Conservation (phyloP, 2,888 invertebrate genomes). For the Dromius quadrimaculatus region DNA sequence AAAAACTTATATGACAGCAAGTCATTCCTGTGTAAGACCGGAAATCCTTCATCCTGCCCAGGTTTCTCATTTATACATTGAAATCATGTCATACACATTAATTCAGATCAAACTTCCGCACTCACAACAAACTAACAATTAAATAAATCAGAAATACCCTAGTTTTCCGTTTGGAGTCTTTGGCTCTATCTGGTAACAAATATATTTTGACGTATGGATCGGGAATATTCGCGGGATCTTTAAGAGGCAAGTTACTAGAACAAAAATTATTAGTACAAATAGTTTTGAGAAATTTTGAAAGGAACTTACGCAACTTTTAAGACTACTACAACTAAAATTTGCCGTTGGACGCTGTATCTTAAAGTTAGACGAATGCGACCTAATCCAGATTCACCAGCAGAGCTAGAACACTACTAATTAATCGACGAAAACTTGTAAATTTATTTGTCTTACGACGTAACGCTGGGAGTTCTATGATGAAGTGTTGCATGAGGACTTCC, state of each 20-base stretch:
- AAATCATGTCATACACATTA: too few relatives aligned
- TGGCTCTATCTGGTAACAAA: constrained; percentile 84
- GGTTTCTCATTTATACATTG: too few relatives aligned
- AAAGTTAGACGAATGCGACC: constrained; percentile 88
- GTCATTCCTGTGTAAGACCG: neutral
- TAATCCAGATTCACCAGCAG: constrained; percentile 80
- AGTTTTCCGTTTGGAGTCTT: constrained; percentile 90
- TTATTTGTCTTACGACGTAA: constrained; percentile 62
- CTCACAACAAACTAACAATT: neutral
- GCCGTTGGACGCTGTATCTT: constrained; percentile 85
- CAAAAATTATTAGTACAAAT: constrained; percentile 52
- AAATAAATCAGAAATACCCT: constrained; percentile 67
- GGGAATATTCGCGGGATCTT: constrained; percentile 85
- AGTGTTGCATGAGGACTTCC: constrained; percentile 59
- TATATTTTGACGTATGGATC: constrained; percentile 93
- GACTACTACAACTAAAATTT: constrained; percentile 84
- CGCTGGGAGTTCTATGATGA: constrained; percentile 64
- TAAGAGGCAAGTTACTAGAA: constrained; percentile 81
- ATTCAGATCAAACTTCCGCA: too few relatives aligned
- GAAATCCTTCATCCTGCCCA: too few relatives aligned
- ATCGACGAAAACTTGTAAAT: neutral
- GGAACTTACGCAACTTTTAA: constrained; percentile 89
- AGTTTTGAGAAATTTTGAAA: constrained; percentile 33
- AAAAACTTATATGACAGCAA: neutral
- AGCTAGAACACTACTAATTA: constrained; percentile 64